Conservation (phyloP, 1,140 invertebrate species). For the Laupala kohalensis region DNA sequence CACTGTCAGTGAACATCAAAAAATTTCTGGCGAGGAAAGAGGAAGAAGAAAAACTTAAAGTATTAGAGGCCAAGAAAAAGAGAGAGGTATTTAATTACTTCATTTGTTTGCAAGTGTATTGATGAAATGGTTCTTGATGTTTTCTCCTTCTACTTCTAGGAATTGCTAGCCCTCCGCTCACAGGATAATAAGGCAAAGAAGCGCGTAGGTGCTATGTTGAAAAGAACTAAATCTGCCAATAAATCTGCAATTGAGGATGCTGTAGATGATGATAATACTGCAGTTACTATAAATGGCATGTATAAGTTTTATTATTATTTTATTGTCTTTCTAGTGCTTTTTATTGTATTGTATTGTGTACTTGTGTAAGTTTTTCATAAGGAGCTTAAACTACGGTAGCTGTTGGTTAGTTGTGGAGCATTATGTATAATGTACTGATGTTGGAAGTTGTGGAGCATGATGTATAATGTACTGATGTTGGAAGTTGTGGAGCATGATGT, state of each 20-base stretch:
- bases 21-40: conserved; percentile 70
- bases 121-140: too few relatives aligned
- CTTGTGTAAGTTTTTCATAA: too few relatives aligned
- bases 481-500: too few relatives aligned
- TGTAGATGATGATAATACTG: conserved; percentile 58
- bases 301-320: background rate
- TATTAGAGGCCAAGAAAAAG: conserved; percentile 47
- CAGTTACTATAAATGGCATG: conserved; percentile 48
- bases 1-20: conserved; percentile 60
- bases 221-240: conserved; percentile 74
- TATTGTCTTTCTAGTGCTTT: too few relatives aligned
- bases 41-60: conserved; percentile 56
- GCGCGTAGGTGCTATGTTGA: conserved; percentile 48
- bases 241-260: conserved; percentile 74
- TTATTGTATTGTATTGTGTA: too few relatives aligned
- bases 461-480: too few relatives aligned
- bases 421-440: too few relatives aligned
- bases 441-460: too few relatives aligned
- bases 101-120: conserved; percentile 7
- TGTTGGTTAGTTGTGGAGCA: too few relatives aligned
- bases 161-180: conserved; percentile 56
- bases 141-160: conserved; percentile 25
- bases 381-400: too few relatives aligned
- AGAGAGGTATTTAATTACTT: conserved; percentile 30
- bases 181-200: conserved; percentile 43